Conservation (phyloP, 2,888 invertebrate species). For the Apotomis betuletana region DNA sequence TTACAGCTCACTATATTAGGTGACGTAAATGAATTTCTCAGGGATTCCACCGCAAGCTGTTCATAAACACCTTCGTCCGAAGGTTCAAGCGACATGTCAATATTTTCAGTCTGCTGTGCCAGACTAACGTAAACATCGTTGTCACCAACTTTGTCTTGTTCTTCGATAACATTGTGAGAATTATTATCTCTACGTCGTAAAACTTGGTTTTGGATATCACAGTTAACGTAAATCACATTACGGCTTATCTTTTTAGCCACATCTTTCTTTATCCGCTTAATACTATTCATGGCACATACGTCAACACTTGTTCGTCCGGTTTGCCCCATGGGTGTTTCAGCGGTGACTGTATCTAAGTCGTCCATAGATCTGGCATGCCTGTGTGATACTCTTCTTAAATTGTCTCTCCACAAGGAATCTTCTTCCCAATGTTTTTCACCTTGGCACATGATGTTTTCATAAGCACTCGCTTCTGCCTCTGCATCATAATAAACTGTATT, state of each 20-base stretch:
- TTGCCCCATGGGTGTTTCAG: slow-evolving; percentile 51
- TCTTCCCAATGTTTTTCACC: slow-evolving; percentile 93
- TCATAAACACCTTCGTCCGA: slow-evolving; percentile 84
- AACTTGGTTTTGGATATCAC: slow-evolving; percentile 82
- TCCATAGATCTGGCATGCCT: slow-evolving; percentile 93
- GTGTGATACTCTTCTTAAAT: slow-evolving; percentile 89
- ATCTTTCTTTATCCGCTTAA: slow-evolving; percentile 72
- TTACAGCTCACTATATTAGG: slow-evolving; percentile 45
- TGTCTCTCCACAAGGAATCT: slow-evolving; percentile 91
- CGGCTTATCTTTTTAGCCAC: slow-evolving; percentile 81
- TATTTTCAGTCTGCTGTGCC: slow-evolving; percentile 62
- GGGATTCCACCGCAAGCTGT: slow-evolving; percentile 75
- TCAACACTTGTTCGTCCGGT: slow-evolving; percentile 61
- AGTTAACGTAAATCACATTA: slow-evolving; percentile 92
- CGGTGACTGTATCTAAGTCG: slow-evolving; percentile 85
- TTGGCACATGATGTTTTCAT: slow-evolving; percentile 78
- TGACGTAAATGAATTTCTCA: slow-evolving; percentile 50
- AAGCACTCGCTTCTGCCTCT: slow-evolving; percentile 72
- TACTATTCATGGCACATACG: slow-evolving; percentile 70
- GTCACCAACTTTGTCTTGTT: slow-evolving; percentile 70
- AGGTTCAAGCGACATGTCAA: slow-evolving; percentile 55
- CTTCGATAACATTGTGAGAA: slow-evolving; percentile 55
- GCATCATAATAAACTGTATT: slow-evolving; percentile 79
- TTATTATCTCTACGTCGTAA: slow-evolving; percentile 68
- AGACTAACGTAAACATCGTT: slow-evolving; percentile 82